phyloP scores from a whole-genome alignment of 2,113 vertebrate genomes.

The Takifugu bimaculatus region DNA sequence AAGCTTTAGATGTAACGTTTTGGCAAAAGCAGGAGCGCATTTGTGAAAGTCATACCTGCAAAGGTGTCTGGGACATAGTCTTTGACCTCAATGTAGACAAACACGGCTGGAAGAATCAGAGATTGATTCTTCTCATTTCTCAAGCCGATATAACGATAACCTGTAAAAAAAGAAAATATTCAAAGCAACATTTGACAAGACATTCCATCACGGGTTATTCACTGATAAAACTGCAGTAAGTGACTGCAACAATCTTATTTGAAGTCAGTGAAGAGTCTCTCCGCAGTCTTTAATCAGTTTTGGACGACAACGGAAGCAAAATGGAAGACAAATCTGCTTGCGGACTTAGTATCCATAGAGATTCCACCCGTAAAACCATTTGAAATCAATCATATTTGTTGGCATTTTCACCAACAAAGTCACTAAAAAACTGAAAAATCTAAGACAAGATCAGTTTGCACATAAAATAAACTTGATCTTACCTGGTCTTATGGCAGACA shows the following conservation, averaged over 20 bases:
- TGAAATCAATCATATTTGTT: no score
- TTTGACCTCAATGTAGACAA: constrained; percentile 95
- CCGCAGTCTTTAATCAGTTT: constrained; percentile 3
- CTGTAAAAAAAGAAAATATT: constrained; percentile 60
- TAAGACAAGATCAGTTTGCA: background rate
- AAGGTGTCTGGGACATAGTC: constrained; percentile 97
- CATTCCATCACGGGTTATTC: background rate
- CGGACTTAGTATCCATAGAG: no score
- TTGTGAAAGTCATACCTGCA: constrained; percentile 79
- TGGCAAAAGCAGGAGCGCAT: background rate
- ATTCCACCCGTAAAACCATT: no score
- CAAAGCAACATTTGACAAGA: background rate
- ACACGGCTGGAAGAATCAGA: constrained; percentile 88
- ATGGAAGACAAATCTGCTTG: no score
- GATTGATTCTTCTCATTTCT: constrained; percentile 93
- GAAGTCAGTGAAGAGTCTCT: constrained; percentile 1
- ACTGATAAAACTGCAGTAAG: background rate
- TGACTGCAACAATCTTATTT: constrained; percentile 1
- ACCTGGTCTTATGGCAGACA: constrained; percentile 93
- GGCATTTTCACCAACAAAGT: background rate
- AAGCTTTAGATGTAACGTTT: background rate
- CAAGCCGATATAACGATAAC: constrained; percentile 93
- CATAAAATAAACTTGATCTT: constrained; percentile 1
- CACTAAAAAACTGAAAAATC: no score
- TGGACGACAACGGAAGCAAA: background rate